Evolutionary conservation across 2,888 invertebrate species (phyloP).

Genomic region (Ophioninae sp.): DNA sequence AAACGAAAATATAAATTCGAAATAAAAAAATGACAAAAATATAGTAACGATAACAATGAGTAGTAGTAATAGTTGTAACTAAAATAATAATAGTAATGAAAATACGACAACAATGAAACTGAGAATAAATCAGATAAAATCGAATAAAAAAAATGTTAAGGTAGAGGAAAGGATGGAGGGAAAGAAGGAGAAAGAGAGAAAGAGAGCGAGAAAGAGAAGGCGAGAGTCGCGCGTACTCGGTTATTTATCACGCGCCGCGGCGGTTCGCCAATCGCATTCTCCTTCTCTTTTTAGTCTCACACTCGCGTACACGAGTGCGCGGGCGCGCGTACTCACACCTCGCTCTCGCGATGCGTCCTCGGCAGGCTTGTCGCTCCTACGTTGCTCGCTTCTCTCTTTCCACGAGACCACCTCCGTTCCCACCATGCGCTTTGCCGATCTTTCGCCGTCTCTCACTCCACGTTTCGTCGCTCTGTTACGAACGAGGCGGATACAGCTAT

Average conservation of each 20-base stretch:
- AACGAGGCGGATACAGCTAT: slow-evolving; percentile 23
- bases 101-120: no score
- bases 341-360: slow-evolving; percentile 39
- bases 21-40: no score
- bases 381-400: slow-evolving; percentile 47
- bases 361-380: slow-evolving; percentile 46
- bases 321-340: no score
- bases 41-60: no score
- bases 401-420: slow-evolving; percentile 42
- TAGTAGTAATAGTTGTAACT: no score
- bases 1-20: no score
- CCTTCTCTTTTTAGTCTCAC: slow-evolving; percentile 41
- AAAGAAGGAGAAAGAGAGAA: slow-evolving; percentile 10
- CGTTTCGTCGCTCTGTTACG: slow-evolving; percentile 45
- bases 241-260: slow-evolving; percentile 71
- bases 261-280: slow-evolving; percentile 70
- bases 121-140: no score
- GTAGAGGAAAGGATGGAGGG: slow-evolving; percentile 32
- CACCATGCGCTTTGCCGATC: slow-evolving; percentile 24
- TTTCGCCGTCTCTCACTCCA: slow-evolving; percentile 42
- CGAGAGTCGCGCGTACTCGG: slow-evolving; percentile 44
- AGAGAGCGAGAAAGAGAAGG: slow-evolving; percentile 33
- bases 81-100: no score
- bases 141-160: no score
- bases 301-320: not conserved